Percentiles rank a stretch among this genome's conserved stretches.
Evolutionary conservation across 2,797 vertebrate genomes (phyloP).

Genomic region (Acanthurus tractus): DNA sequence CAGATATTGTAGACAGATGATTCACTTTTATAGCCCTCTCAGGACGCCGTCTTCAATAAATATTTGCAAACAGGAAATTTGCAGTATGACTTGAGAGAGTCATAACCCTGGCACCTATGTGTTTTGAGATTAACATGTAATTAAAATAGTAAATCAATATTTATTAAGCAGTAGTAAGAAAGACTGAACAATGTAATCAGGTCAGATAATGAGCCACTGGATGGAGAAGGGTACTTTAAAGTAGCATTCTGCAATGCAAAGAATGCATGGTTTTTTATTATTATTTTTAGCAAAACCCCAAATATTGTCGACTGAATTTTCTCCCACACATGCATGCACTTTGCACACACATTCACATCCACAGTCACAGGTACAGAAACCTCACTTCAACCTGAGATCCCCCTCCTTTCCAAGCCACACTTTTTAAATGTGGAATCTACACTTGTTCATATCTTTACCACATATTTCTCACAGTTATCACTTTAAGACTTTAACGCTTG

Average conservation of each 20-base stretch:
- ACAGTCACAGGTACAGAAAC: slow-evolving; percentile 31
- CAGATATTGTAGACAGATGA: slow-evolving; percentile 74
- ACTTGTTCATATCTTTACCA: slow-evolving; percentile 54
- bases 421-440: slow-evolving; percentile 62
- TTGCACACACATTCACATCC: background rate
- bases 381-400: slow-evolving; percentile 56
- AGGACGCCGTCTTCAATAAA: slow-evolving; percentile 81
- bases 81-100: slow-evolving; percentile 80
- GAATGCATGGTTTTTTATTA: slow-evolving; percentile 5
- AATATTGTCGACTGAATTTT: background rate
- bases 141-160: slow-evolving; percentile 87
- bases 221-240: slow-evolving; percentile 32
- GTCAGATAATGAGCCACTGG: slow-evolving; percentile 62
- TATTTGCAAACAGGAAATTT: slow-evolving; percentile 86
- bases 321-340: background rate
- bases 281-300: background rate
- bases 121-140: slow-evolving; percentile 86
- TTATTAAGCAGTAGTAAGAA: slow-evolving; percentile 79
- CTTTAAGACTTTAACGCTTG: slow-evolving; percentile 45
- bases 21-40: slow-evolving; percentile 82
- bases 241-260: slow-evolving; percentile 7
- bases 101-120: slow-evolving; percentile 80
- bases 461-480: slow-evolving; percentile 59
- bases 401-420: slow-evolving; percentile 69
- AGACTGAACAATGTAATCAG: slow-evolving; percentile 63